These are phyloP conservation scores for Disparrhopalites patrizii DNA, from an alignment of 2,888 invertebrate species.

Conservation along the genomic window DNA sequence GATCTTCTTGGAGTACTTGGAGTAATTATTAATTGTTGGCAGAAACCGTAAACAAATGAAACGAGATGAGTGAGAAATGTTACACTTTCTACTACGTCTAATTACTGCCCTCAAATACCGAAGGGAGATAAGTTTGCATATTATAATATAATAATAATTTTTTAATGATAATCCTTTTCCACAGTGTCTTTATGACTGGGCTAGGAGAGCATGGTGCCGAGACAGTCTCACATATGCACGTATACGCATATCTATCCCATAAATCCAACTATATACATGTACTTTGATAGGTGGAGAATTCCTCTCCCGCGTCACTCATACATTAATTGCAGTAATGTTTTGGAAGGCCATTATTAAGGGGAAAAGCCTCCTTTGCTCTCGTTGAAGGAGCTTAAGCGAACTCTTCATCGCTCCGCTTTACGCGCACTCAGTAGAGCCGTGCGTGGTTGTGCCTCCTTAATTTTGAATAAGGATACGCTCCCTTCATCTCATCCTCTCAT, in stretches of 20 bases:
- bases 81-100: constrained; percentile 22
- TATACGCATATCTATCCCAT: too few relatives aligned
- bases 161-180: not conserved
- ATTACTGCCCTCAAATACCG: not conserved
- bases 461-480: not conserved
- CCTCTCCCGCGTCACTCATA: too few relatives aligned
- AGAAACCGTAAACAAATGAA: constrained; percentile 8
- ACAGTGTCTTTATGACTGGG: not conserved
- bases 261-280: too few relatives aligned
- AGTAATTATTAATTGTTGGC: not conserved
- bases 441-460: not conserved
- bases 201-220: too few relatives aligned
- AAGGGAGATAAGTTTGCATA: not conserved
- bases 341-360: too few relatives aligned
- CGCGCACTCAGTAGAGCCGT: not conserved
- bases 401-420: too few relatives aligned
- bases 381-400: too few relatives aligned
- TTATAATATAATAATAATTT: not conserved
- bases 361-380: too few relatives aligned
- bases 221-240: too few relatives aligned
- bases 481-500: too few relatives aligned
- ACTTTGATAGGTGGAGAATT: too few relatives aligned
- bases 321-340: too few relatives aligned
- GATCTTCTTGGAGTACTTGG: not conserved
- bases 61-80: constrained; percentile 16